phyloP scores from a whole-genome alignment of 2,888 invertebrate genomes.

The Synergus laeviventris region DNA sequence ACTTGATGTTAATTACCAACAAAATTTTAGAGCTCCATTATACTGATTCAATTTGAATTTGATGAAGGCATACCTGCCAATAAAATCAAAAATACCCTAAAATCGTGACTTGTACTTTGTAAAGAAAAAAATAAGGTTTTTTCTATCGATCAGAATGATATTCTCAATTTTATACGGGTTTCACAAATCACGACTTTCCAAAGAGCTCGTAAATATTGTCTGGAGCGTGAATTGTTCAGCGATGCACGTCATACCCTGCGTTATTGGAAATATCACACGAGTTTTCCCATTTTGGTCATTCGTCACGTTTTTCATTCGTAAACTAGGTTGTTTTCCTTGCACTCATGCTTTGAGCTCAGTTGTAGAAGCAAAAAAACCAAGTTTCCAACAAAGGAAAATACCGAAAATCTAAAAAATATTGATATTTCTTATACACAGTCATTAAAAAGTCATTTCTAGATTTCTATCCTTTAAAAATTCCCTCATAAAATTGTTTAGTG shows the following conservation, averaged over 20 bases:
- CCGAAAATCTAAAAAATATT: too few species aligned
- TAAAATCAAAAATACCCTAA: too few species aligned
- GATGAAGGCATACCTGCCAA: too few species aligned
- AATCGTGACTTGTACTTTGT: too few species aligned
- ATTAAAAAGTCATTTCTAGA: slow-evolving; percentile 2
- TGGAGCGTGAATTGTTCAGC: not conserved
- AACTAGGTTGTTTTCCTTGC: slow-evolving; percentile 13
- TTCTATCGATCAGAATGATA: too few species aligned
- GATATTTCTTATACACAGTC: too few species aligned
- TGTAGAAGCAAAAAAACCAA: not conserved
- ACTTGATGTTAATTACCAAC: not conserved
- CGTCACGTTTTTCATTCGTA: slow-evolving; percentile 20
- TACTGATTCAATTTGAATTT: not conserved
- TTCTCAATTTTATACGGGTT: not conserved
- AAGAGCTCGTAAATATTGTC: not conserved
- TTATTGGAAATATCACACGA: slow-evolving; percentile 15
- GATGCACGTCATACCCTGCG: not conserved
- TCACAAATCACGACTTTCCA: not conserved
- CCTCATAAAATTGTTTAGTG: slow-evolving; percentile 15
- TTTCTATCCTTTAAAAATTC: not conserved
- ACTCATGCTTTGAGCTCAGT: slow-evolving; percentile 5
- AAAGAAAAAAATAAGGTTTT: too few species aligned
- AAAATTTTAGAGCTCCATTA: not conserved
- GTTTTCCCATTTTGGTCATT: slow-evolving; percentile 21
- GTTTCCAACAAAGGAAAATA: not conserved